Conservation (phyloP, 2,888 invertebrate species). For the Gortyna flavago region DNA sequence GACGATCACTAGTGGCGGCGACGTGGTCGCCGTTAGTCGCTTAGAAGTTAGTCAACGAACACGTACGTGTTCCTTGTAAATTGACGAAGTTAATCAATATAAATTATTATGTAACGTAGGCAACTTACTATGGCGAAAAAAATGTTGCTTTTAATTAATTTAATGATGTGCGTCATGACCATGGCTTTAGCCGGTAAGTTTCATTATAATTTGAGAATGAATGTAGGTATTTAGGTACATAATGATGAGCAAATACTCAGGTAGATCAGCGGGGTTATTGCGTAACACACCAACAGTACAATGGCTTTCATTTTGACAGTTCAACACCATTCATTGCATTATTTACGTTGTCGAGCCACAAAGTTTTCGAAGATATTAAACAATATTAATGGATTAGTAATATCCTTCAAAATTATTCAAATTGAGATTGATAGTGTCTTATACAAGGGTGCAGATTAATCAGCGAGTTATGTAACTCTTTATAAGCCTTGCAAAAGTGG, state of each 20-base stretch:
- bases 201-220: too few relatives aligned
- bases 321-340: background rate
- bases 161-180: slow-evolving; percentile 25
- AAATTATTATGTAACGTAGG: slow-evolving; percentile 22
- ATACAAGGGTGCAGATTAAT: too few relatives aligned
- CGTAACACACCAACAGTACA: background rate
- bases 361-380: background rate
- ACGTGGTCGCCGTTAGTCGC: slow-evolving; percentile 2
- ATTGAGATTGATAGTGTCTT: too few relatives aligned
- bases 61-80: slow-evolving; percentile 6
- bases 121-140: slow-evolving; percentile 18
- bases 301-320: background rate
- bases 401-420: too few relatives aligned
- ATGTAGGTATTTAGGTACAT: background rate
- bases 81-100: background rate
- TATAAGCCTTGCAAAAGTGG: too few relatives aligned
- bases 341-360: too few relatives aligned
- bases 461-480: too few relatives aligned
- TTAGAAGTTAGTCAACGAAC: slow-evolving; percentile 6
- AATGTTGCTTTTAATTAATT: slow-evolving; percentile 45
- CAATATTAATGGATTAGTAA: too few relatives aligned
- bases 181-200: slow-evolving; percentile 39
- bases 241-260: background rate
- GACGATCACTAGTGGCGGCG: background rate
- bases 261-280: background rate